Evolutionary conservation across 2,888 invertebrate species (phyloP), one percentile per base, ranked within the genome.

Genomic region (Pomacea canaliculata): DNA sequence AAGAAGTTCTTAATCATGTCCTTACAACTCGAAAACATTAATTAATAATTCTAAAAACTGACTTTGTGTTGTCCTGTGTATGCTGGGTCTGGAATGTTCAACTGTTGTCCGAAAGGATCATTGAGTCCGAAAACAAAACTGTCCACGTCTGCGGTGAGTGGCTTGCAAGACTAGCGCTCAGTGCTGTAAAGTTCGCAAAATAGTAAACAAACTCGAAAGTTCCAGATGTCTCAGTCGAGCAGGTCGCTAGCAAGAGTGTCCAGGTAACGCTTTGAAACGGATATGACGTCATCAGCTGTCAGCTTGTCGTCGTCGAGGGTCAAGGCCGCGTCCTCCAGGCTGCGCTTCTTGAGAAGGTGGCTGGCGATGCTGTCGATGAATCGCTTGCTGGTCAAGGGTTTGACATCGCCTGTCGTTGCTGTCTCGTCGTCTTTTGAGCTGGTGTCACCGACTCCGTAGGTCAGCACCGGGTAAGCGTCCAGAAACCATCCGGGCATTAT

Each of bases 341-440:
- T 49, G 23, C 70, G n/a, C 59, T 59, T 70, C 60, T 27, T 37
- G 10, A 70, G 60, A 59, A 56, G 70, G 56, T 70, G 70, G 10
- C 70, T 59, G 19, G 59, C 56, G 27, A 70, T 60, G 59, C 59
- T 27, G 37, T 70, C 70, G 60, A 56, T 56, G 13, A 59, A 70
- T 7, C 27, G 56, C 37, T 70, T 70, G 70, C 56, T 37, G 16
- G 27, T 27, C 10, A 19, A 10, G 2, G n/a, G 10, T 7, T 23
- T 63, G 18, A 7, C 59, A 0, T 12, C 12, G 27, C 37, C 37
- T n/a, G 27, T 56, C 12, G 10, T 37, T 1, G 9, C 70, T 19
- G 27, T 59, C 10, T 59, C 56, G 1, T 8, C 16, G 16, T 56
- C 51, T 2, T 7, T 56, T 56, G 51, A 10, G 16, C 51, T 56